phyloP scores from a whole-genome alignment of 2,888 invertebrate genomes.

The Formica aserva region DNA sequence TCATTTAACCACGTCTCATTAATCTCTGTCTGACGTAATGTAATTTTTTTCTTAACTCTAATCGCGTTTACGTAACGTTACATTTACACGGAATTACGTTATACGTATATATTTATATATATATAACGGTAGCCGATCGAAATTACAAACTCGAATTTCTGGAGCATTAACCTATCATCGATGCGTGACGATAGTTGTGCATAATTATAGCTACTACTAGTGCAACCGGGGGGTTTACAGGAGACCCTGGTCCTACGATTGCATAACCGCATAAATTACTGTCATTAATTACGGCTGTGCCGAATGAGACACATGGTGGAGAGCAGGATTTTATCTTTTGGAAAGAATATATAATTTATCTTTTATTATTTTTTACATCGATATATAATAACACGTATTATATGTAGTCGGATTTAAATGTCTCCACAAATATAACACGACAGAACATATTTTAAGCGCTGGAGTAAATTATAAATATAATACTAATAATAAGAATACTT shows the following conservation, averaged over 20 bases:
- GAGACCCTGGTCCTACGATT: slow-evolving; percentile 56
- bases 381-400: neutral
- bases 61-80: slow-evolving; percentile 23
- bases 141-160: slow-evolving; percentile 38
- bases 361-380: slow-evolving; percentile 4
- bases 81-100: slow-evolving; percentile 12
- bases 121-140: slow-evolving; percentile 14
- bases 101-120: neutral
- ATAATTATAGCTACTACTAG: slow-evolving; percentile 69
- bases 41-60: neutral
- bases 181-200: slow-evolving; percentile 69
- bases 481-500: neutral
- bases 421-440: neutral
- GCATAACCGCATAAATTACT: slow-evolving; percentile 70
- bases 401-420: neutral
- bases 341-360: neutral
- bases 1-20: neutral
- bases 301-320: slow-evolving; percentile 8
- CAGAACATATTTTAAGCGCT: neutral
- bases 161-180: slow-evolving; percentile 58
- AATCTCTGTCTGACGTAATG: neutral
- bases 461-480: neutral
- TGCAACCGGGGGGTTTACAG: slow-evolving; percentile 60
- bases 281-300: slow-evolving; percentile 60
- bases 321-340: slow-evolving; percentile 43